A percentile compares a stretch with the other conserved stretches of the same genome.
These are phyloP conservation scores for Epirrita christyi DNA, from an alignment of 2,888 invertebrate genomes.

Conservation along the genomic window DNA sequence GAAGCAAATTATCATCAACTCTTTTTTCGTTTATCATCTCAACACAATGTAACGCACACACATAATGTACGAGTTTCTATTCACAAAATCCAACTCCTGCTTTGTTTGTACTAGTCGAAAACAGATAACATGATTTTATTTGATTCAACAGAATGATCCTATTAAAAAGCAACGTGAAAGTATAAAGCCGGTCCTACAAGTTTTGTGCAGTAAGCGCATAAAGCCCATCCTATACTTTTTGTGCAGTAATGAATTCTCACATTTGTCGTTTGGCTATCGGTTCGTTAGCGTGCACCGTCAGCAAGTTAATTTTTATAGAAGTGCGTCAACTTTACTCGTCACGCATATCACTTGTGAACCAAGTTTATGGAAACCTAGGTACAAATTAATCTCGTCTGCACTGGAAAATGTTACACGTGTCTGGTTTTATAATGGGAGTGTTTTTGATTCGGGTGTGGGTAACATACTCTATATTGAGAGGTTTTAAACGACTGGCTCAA, in stretches of 20 bases:
- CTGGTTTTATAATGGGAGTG: too few relatives aligned
- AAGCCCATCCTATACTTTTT: slow-evolving; percentile 46
- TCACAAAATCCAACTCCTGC: background rate
- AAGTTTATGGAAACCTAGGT: too few relatives aligned
- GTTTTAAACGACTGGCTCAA: too few relatives aligned
- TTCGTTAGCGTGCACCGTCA: slow-evolving; percentile 55
- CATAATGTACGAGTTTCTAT: too few relatives aligned
- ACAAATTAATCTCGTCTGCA: too few relatives aligned
- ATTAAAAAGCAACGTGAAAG: slow-evolving; percentile 15
- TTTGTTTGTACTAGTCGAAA: slow-evolving; percentile 7
- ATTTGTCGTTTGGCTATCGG: slow-evolving; percentile 56
- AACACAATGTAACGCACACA: too few relatives aligned
- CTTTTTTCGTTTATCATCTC: too few relatives aligned
- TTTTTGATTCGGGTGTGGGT: too few relatives aligned
- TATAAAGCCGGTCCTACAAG: slow-evolving; percentile 40
- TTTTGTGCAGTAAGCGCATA: slow-evolving; percentile 40
- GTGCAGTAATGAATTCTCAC: slow-evolving; percentile 55
- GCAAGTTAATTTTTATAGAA: slow-evolving; percentile 32
- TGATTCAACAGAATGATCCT: too few relatives aligned
- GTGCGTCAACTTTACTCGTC: background rate
- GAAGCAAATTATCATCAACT: background rate
- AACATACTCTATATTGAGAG: too few relatives aligned
- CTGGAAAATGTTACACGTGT: too few relatives aligned
- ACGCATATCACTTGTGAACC: too few relatives aligned
- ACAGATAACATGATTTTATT: slow-evolving; percentile 5